Base-by-base conservation (phyloP, 2,888 invertebrate species). In the Branchellion lobata region DNA sequence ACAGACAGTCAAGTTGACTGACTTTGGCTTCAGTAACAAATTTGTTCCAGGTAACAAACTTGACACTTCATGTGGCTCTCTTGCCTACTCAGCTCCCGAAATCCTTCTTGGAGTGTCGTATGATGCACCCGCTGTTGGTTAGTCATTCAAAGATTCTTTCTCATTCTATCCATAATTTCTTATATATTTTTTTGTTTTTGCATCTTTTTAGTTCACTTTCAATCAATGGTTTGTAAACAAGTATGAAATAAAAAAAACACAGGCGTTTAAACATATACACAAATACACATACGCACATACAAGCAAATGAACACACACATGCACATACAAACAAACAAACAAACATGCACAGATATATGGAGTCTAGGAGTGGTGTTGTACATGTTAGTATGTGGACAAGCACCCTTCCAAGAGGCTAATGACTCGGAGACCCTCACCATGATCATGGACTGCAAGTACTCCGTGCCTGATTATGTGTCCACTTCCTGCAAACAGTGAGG, bases 361-460 rank as follows among this genome's bases (percentile, higher is more conserved):
- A 97, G 96, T 5, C 90, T 99, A 80, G 99, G 99, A 80, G 99
- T 99, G 24, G 97, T 99, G 86, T 90, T 99, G 69, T 99, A 94
- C 89, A 99, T 99, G 97, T 90, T 99, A 85, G 97, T 98, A 3
- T 95, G 95, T 88, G 99, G 99, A 5, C 93, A 94, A 87, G 93
- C 97, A 51, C 99, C 99, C 5, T 99, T 99, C 88, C 96, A 97
- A 89, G 98, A 98, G 90, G 96, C 97, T 40, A 99, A 98, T 88
- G 99, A 99, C 89, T 96, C 96, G 85, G 99, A 99, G 90, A 99
- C 99, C 0, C 90, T 99, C 79, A 98, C 96, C 40, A 97, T 96
- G 94, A 99, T 99, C 83, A 95, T 99, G 94, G 98, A 99, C 89
- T 98, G 98, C 90, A 96, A 96, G 90, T 99, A 96, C 88, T 92